A percentile compares a stretch with the other conserved stretches of the same genome.
Conservation (phyloP, 2,888 invertebrate species). For the Rambutsinella grinnellia region DNA sequence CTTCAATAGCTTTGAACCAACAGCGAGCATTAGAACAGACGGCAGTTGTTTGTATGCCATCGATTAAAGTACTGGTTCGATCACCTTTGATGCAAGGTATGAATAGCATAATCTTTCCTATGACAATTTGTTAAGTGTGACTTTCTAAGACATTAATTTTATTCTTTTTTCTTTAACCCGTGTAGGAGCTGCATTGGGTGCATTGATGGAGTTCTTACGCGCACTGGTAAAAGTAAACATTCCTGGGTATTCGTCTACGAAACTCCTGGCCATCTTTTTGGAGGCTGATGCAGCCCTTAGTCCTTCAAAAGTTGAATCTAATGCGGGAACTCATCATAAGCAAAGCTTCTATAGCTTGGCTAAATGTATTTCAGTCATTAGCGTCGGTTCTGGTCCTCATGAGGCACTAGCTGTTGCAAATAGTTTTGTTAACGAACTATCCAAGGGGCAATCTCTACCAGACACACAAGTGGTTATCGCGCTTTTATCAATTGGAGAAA, state of each 20-base stretch:
- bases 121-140: no score
- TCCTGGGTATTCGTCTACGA: constrained; percentile 84
- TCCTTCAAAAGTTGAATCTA: constrained; percentile 58
- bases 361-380: constrained; percentile 95
- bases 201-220: constrained; percentile 92
- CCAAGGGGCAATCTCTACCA: constrained; percentile 78
- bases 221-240: constrained; percentile 88
- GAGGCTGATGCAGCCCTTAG: constrained; percentile 77
- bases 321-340: constrained; percentile 74
- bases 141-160: no score
- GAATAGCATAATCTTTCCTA: no score
- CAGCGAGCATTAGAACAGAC: constrained; percentile 82
- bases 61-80: constrained; percentile 87
- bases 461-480: constrained; percentile 94
- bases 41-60: constrained; percentile 82
- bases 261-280: constrained; percentile 82
- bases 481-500: constrained; percentile 95
- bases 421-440: constrained; percentile 77
- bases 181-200: constrained; percentile 87
- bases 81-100: constrained; percentile 91
- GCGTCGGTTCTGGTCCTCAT: constrained; percentile 79
- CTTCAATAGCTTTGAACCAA: constrained; percentile 84
- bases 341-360: constrained; percentile 95
- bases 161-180: neutral
- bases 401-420: constrained; percentile 76